Percentiles rank a stretch among this genome's conserved stretches.
phyloP scores from a whole-genome alignment of 2,797 vertebrate species.

The Decapterus maruadsi region DNA sequence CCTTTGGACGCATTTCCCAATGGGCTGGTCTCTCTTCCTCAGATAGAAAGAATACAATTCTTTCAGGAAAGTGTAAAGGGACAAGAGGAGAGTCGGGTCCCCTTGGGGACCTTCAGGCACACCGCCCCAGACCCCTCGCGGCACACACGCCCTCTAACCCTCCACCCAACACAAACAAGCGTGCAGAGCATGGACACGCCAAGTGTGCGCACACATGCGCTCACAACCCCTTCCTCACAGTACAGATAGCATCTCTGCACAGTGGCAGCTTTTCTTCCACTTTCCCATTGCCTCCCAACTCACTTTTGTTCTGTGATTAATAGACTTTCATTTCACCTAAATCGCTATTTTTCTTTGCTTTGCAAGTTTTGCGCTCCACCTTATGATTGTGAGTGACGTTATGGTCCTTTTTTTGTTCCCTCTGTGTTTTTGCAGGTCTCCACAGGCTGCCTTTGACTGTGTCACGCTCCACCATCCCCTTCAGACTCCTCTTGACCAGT shows the following conservation, averaged over 20 bases:
- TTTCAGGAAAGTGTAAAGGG: constrained; percentile 87
- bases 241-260: constrained; percentile 80
- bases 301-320: constrained; percentile 80
- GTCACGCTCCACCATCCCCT: constrained; percentile 83
- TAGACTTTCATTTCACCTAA: constrained; percentile 60
- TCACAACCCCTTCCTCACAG: constrained; percentile 72
- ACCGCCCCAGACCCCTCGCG: constrained; percentile 76
- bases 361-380: constrained; percentile 38
- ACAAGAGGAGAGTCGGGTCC: constrained; percentile 81
- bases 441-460: constrained; percentile 91
- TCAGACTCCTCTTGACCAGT: constrained; percentile 86
- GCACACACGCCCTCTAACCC: constrained; percentile 73
- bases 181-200: constrained; percentile 60
- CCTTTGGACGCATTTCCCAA: constrained; percentile 80
- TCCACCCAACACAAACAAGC: constrained; percentile 85
- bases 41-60: constrained; percentile 90
- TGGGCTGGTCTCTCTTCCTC: constrained; percentile 88
- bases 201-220: constrained; percentile 59
- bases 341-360: constrained; percentile 46
- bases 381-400: constrained; percentile 46
- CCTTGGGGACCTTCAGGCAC: constrained; percentile 76
- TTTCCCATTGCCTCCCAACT: constrained; percentile 68
- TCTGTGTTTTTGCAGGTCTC: constrained; percentile 84
- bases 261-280: constrained; percentile 59
- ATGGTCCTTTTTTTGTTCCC: constrained; percentile 1